A percentile compares a stretch with the other conserved stretches of the same genome.
Evolutionary conservation across 2,888 invertebrate genomes (phyloP).

Genomic region (Euclidia mi): DNA sequence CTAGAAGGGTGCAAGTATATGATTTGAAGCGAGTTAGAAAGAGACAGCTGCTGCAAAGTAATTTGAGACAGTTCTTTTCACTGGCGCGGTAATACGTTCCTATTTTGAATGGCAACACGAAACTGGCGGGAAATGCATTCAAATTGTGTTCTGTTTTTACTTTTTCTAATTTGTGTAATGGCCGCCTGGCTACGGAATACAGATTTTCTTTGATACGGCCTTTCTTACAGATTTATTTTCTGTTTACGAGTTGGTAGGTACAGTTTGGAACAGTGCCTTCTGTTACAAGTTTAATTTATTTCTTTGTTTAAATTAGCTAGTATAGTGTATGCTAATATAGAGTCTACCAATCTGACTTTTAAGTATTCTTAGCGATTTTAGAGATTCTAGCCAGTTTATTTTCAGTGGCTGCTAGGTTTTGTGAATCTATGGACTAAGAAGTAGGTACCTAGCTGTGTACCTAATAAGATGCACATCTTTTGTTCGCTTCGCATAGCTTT

Average conservation of each 20-base stretch:
- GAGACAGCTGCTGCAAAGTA: constrained; percentile 77
- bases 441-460: too few relatives aligned
- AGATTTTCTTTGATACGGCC: constrained; percentile 83
- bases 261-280: too few relatives aligned
- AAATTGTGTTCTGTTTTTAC: constrained; percentile 72
- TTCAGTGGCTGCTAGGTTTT: too few relatives aligned
- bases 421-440: too few relatives aligned
- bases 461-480: too few relatives aligned
- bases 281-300: too few relatives aligned
- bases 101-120: constrained; percentile 89
- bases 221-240: constrained; percentile 26
- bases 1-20: constrained; percentile 68
- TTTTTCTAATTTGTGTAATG: constrained; percentile 85
- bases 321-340: too few relatives aligned
- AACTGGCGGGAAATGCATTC: constrained; percentile 89
- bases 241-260: constrained; percentile 1
- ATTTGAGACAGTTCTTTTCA: constrained; percentile 90
- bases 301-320: too few relatives aligned
- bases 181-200: constrained; percentile 70
- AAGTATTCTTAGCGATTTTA: too few relatives aligned
- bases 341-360: too few relatives aligned
- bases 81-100: constrained; percentile 85
- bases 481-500: too few relatives aligned
- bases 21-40: constrained; percentile 49
- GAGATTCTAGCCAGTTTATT: too few relatives aligned